Evolutionary conservation across 2,113 vertebrate species (phyloP).

Genomic region (Nanger granti): DNA sequence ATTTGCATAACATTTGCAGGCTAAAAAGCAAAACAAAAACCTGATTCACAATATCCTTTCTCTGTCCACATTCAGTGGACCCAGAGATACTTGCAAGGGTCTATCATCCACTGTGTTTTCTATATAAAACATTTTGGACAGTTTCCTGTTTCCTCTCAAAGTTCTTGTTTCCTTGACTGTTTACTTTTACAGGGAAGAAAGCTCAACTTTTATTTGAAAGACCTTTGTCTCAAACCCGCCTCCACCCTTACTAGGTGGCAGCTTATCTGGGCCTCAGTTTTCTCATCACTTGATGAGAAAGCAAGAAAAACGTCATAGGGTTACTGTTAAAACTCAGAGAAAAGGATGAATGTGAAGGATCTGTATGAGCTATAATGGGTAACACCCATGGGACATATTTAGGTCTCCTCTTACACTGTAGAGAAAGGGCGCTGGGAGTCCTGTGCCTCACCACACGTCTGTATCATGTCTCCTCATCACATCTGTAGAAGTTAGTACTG

Average conservation of each 20-base stretch:
- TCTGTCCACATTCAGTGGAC: background rate
- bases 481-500: background rate
- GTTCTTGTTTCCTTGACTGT: background rate
- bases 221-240: background rate
- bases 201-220: background rate
- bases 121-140: background rate
- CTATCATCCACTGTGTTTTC: background rate
- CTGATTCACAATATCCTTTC: background rate
- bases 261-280: background rate
- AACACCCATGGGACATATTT: rapidly evolving
- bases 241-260: background rate
- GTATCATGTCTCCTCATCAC: background rate
- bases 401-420: background rate
- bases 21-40: background rate
- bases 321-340: background rate
- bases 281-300: background rate
- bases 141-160: background rate
- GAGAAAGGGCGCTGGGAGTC: background rate
- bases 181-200: background rate
- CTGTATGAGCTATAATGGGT: background rate
- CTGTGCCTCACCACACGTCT: background rate
- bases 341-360: background rate
- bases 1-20: background rate
- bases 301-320: background rate
- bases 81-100: background rate